These are phyloP conservation scores for Sinocyclocheilus anophthalmus DNA, from an alignment of 2,113 vertebrate species.

Conservation along the genomic window DNA sequence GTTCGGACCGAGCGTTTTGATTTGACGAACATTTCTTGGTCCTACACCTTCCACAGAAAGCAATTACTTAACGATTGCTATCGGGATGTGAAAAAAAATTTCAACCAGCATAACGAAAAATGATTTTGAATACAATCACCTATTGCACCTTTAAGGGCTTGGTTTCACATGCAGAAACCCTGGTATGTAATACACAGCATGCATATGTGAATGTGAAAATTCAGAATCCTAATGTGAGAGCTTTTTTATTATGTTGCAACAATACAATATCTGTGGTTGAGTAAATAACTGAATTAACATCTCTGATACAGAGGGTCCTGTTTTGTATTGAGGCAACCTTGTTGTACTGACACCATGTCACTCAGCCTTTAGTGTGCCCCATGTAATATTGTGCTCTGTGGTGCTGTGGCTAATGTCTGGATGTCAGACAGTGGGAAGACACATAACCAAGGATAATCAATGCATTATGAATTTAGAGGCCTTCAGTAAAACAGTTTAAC, in stretches of 20 bases:
- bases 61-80: too few species aligned
- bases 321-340: background rate
- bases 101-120: too few species aligned
- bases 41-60: too few species aligned
- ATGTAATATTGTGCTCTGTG: background rate
- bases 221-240: background rate
- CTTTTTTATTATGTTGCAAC: background rate
- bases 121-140: too few species aligned
- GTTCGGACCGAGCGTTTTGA: too few species aligned
- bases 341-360: background rate
- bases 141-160: background rate
- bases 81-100: too few species aligned
- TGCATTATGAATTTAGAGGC: constrained; percentile 28
- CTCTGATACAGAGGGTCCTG: background rate
- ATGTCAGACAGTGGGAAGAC: background rate
- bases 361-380: background rate
- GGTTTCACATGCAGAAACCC: background rate
- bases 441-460: constrained; percentile 46
- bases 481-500: constrained; percentile 21
- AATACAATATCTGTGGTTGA: background rate
- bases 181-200: background rate
- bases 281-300: background rate
- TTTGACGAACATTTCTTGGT: too few species aligned
- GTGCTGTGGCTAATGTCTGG: background rate
- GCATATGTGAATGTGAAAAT: background rate